A percentile compares a stretch with the other conserved stretches of the same genome.
Evolutionary conservation across 2,797 vertebrate genomes (phyloP).

Genomic region (Acrossocheilus wenchowensis): DNA sequence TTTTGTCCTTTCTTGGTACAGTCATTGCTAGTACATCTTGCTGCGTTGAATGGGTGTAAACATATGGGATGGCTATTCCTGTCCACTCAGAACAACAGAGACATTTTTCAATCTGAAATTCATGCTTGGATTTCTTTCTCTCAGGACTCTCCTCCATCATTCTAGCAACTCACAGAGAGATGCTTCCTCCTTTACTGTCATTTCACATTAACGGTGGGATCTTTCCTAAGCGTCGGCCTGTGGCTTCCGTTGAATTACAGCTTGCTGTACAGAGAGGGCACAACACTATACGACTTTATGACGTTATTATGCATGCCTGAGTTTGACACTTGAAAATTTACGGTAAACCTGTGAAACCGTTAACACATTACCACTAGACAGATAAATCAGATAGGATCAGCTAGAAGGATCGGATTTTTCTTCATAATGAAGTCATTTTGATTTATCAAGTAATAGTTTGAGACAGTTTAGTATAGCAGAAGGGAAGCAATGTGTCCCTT

Average conservation of each 20-base stretch:
- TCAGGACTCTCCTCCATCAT: slow-evolving; percentile 61
- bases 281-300: background rate
- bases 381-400: slow-evolving; percentile 26
- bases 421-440: background rate
- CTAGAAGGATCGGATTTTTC: background rate
- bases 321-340: slow-evolving; percentile 11
- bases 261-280: slow-evolving; percentile 29
- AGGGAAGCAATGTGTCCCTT: background rate
- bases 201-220: slow-evolving; percentile 48
- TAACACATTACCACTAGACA: background rate
- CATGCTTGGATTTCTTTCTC: slow-evolving; percentile 61
- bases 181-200: slow-evolving; percentile 55
- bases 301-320: slow-evolving; percentile 14
- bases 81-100: slow-evolving; percentile 53
- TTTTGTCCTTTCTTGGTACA: slow-evolving; percentile 37
- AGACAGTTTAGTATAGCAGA: background rate
- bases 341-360: slow-evolving; percentile 4
- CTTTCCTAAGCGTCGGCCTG: background rate
- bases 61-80: slow-evolving; percentile 61
- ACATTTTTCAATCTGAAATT: slow-evolving; percentile 57
- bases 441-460: background rate
- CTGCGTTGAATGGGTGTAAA: slow-evolving; percentile 60
- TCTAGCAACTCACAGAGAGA: slow-evolving; percentile 50
- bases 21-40: slow-evolving; percentile 61
- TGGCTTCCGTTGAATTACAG: slow-evolving; percentile 31